A percentile compares a stretch with the other conserved stretches of the same genome.
Evolutionary conservation across 2,113 vertebrate species (phyloP).

Genomic region (Scomber scombrus): DNA sequence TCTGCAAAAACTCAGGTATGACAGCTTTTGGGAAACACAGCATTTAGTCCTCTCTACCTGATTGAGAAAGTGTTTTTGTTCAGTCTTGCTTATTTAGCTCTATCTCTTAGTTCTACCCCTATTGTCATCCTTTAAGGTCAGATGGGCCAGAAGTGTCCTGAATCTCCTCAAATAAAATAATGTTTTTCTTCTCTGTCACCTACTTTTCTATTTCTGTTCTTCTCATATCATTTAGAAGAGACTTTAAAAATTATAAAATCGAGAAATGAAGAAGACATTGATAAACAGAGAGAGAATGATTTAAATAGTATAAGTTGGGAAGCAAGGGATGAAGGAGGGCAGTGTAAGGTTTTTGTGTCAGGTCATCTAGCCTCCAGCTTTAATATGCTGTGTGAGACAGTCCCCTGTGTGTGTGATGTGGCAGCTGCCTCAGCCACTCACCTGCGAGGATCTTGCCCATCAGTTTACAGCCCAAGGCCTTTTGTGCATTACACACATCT

Average conservation of each 20-base stretch:
- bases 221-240: constrained; percentile 1
- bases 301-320: constrained; percentile 22
- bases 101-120: constrained; percentile 15
- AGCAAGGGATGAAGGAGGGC: constrained; percentile 11
- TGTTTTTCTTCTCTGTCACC: constrained; percentile 2
- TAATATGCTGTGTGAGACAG: constrained; percentile 54
- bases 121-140: constrained; percentile 25
- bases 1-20: constrained; percentile 73
- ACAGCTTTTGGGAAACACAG: neutral
- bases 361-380: constrained; percentile 56
- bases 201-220: neutral
- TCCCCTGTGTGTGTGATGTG: constrained; percentile 53
- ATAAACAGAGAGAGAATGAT: constrained; percentile 22
- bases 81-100: neutral
- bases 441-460: constrained; percentile 58
- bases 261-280: constrained; percentile 17
- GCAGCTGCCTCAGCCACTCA: constrained; percentile 44
- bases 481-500: constrained; percentile 23
- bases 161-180: constrained; percentile 1
- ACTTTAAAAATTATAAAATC: constrained; percentile 35
- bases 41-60: neutral
- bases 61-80: constrained; percentile 1
- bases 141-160: constrained; percentile 3
- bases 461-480: constrained; percentile 64
- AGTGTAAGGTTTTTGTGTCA: constrained; percentile 47